Conservation (phyloP, 2,113 vertebrate genomes). For the Hyperopisus bebe region DNA sequence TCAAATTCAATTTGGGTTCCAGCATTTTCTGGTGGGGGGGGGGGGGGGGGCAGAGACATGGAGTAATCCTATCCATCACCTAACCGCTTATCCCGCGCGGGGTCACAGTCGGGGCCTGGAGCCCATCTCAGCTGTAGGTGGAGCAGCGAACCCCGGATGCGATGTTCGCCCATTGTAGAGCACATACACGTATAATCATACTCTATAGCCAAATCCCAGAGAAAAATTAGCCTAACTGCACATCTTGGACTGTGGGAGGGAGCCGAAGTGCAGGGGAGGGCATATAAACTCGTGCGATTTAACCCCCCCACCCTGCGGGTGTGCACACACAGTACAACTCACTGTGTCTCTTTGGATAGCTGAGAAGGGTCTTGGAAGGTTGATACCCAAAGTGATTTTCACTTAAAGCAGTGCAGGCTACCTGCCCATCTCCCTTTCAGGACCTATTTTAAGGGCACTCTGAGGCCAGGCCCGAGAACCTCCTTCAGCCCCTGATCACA, state of each 20-base stretch:
- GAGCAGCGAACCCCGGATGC: not conserved
- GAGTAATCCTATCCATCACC: not conserved
- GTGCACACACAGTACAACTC: not conserved
- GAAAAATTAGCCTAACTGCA: not conserved
- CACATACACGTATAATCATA: not conserved
- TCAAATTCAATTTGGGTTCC: conserved; percentile 40
- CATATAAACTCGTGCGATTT: not conserved
- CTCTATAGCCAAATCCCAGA: not conserved
- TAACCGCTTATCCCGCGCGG: not conserved
- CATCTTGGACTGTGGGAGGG: not conserved
- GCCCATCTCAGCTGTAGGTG: not conserved
- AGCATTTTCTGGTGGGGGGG: not conserved
- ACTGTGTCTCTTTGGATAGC: not conserved
- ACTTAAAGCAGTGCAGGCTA: not conserved
- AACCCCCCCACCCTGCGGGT: not conserved
- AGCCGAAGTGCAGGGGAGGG: not conserved
- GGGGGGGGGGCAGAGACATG: not conserved
- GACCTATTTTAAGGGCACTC: not conserved
- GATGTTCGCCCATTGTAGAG: not conserved
- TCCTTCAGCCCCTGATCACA: not conserved
- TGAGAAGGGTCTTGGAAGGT: not conserved
- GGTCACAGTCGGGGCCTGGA: not conserved
- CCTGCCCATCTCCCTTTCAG: not conserved
- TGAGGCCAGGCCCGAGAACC: not conserved
- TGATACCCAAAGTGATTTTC: not conserved